Evolutionary conservation across 2,113 vertebrate species (phyloP).

Genomic region (Chaetura pelagica): DNA sequence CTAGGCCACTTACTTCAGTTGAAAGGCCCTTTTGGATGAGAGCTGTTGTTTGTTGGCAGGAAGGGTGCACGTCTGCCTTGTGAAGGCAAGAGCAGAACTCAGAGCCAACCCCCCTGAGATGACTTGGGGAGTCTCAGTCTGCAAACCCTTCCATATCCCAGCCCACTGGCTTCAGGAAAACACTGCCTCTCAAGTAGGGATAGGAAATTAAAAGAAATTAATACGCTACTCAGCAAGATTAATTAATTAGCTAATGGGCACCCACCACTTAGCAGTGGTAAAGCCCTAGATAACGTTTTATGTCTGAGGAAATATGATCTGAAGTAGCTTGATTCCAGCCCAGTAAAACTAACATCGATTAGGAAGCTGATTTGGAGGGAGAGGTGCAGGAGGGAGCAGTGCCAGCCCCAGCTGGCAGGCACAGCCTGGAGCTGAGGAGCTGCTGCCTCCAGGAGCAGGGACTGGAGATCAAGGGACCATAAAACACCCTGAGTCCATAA

Average conservation of each 20-base stretch:
- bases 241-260: constrained; percentile 63
- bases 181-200: neutral
- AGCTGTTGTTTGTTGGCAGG: neutral
- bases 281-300: constrained; percentile 30
- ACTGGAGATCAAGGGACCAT: constrained; percentile 9
- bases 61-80: neutral
- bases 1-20: neutral
- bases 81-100: neutral
- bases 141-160: neutral
- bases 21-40: neutral
- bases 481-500: constrained; percentile 62
- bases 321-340: constrained; percentile 29
- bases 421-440: neutral
- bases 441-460: neutral
- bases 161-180: neutral
- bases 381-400: neutral
- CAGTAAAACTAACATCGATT: neutral
- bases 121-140: neutral
- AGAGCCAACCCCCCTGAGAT: neutral
- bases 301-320: constrained; percentile 46
- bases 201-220: constrained; percentile 65
- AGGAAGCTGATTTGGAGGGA: neutral
- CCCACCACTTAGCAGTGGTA: constrained; percentile 28
- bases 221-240: constrained; percentile 52
- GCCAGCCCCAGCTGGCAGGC: neutral